A percentile compares a stretch with the other conserved stretches of the same genome.
These are phyloP conservation scores for Acropora yongei DNA, from an alignment of 64 coral and sea anemone genomes.

Conservation along the genomic window DNA sequence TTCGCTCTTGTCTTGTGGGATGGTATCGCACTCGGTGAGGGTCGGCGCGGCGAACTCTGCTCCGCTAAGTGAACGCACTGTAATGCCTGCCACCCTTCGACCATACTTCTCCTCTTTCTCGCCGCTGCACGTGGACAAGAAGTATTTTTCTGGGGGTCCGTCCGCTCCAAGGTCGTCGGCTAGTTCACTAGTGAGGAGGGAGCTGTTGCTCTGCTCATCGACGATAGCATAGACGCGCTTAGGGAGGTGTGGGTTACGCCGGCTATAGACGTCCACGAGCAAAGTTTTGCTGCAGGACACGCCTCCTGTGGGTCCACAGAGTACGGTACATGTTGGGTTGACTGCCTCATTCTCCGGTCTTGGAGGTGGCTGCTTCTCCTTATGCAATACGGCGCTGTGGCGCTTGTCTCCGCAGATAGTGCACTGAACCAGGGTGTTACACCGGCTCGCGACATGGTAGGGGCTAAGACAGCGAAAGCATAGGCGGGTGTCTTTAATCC, in stretches of 20 bases:
- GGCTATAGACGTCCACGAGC: slow-evolving; percentile 46
- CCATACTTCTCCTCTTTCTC: slow-evolving; percentile 50
- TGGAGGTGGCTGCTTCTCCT: slow-evolving; percentile 8
- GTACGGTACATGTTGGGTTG: slow-evolving; percentile 36
- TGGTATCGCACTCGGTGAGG: slow-evolving; percentile 65
- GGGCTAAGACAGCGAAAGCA: slow-evolving; percentile 64
- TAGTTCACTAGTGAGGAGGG: slow-evolving; percentile 30
- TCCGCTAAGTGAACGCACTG: slow-evolving; percentile 25
- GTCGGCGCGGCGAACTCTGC: slow-evolving; percentile 23
- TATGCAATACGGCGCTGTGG: slow-evolving; percentile 67
- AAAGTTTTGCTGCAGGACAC: slow-evolving; percentile 60
- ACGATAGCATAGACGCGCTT: slow-evolving; percentile 53
- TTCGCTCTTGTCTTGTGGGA: slow-evolving; percentile 60
- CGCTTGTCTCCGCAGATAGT: slow-evolving; percentile 43
- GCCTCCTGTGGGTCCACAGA: slow-evolving; percentile 26
- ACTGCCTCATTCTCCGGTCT: slow-evolving; percentile 19
- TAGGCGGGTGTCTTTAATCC: not conserved
- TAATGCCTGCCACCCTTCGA: slow-evolving; percentile 18
- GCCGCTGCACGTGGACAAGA: slow-evolving; percentile 56
- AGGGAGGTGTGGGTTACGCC: slow-evolving; percentile 9
- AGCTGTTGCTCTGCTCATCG: slow-evolving; percentile 68
- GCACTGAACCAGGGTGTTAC: slow-evolving; percentile 30
- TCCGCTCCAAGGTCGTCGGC: slow-evolving; percentile 35
- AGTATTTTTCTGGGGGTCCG: slow-evolving; percentile 21
- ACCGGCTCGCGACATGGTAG: slow-evolving; percentile 24